phyloP scores from a whole-genome alignment of 2,113 vertebrate genomes.

The Coptodon bakossiorum region DNA sequence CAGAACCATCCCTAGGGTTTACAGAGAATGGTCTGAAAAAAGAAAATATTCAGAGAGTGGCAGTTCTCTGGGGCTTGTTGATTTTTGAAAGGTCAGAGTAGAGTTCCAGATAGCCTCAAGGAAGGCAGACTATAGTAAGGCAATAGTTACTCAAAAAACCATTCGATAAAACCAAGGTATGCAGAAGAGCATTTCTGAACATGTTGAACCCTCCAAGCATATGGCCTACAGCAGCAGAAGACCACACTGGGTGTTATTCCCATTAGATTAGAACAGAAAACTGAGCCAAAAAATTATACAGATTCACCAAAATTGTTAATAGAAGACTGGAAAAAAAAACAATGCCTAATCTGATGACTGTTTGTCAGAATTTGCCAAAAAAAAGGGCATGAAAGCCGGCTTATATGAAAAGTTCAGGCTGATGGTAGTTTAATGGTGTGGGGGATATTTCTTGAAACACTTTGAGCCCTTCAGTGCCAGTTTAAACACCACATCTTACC shows the following conservation, averaged over 20 bases:
- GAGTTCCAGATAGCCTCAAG: neutral
- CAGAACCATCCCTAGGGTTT: neutral
- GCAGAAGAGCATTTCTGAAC: neutral
- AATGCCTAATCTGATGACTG: neutral
- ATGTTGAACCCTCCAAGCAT: neutral
- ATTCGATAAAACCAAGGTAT: neutral
- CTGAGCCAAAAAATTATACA: neutral
- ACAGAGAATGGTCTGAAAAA: neutral
- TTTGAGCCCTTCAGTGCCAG: neutral
- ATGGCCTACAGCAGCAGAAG: neutral
- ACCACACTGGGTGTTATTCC: neutral
- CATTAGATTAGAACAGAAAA: neutral
- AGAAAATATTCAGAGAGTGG: neutral
- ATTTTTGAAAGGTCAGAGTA: neutral
- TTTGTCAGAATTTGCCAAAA: neutral
- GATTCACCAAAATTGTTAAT: neutral
- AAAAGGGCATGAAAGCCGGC: no score
- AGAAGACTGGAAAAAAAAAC: neutral
- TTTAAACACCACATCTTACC: neutral
- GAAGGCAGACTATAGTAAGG: neutral
- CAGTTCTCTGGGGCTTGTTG: neutral
- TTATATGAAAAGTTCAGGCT: neutral
- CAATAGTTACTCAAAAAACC: neutral
- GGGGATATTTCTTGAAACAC: neutral
- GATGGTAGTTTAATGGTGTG: neutral